Percentiles rank a stretch among this genome's conserved stretches.
These are phyloP conservation scores for Prionailurus bengalensis DNA, from an alignment of 2,113 vertebrate species.

Conservation along the genomic window DNA sequence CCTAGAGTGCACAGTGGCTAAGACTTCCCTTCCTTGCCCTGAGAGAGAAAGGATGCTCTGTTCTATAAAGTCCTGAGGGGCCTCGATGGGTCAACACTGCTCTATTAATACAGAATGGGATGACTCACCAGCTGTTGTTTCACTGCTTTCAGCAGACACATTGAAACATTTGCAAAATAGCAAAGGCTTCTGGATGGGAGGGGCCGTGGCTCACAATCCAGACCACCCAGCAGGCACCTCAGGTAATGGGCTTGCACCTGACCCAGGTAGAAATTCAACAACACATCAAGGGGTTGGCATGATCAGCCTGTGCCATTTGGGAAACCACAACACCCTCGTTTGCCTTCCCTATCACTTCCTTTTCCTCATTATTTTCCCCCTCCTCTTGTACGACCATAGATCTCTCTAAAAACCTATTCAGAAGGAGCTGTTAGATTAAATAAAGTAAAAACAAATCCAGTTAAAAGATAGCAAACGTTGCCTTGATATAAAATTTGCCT, in stretches of 20 bases:
- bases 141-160: conserved; percentile 48
- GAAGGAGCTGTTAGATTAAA: background rate
- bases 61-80: background rate
- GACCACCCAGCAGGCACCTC: background rate
- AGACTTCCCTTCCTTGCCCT: background rate
- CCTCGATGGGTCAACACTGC: background rate
- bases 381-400: background rate
- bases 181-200: conserved; percentile 15
- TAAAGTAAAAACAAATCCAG: conserved; percentile 34
- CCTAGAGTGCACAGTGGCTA: background rate
- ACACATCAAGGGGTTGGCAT: background rate
- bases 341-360: background rate
- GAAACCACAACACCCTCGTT: background rate
- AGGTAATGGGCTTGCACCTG: background rate
- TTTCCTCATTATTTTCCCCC: background rate
- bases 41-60: conserved; percentile 50
- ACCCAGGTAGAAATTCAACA: background rate
- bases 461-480: background rate
- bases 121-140: conserved; percentile 60
- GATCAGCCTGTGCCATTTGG: background rate
- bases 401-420: background rate
- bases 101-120: conserved; percentile 69
- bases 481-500: background rate
- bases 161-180: background rate
- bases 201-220: background rate